Base-by-base conservation (phyloP, 1,140 invertebrate genomes). In the Drusus annulatus region DNA sequence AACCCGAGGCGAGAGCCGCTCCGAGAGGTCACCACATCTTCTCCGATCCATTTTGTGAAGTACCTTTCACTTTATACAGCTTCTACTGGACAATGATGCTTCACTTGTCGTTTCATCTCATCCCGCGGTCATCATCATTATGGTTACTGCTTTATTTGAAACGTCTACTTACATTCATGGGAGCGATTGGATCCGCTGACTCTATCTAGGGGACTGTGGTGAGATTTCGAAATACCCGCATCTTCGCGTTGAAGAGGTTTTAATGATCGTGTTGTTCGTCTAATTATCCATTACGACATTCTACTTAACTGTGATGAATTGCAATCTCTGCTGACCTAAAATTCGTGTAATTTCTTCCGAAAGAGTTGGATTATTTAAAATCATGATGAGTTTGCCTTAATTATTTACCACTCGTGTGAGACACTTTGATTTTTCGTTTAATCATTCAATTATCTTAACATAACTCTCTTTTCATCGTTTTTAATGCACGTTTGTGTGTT, bases 21-120 rank as follows among this genome's bases (percentile, higher is more conserved):
- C n/a, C 68, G 45, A 71, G 68, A 71, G 68, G 68, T 71, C 68
- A 71, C 16, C 36, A 25, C 68, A 25, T 51, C 68, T 71, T 51
- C 68, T 71, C 68, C 25, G 45, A 50, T 51, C 68, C 68, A 71
- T 51, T 52, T 65, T 6, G 62, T 65, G 23, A 15, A 21, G 56
- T 60, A n/a, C 68, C 68, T 71, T 71, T 71, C 68, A 71, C 68
- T 71, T 71, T 23, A 19, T 52, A 13, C 45, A 16, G 23, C 63
- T 36, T 45, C 28, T 36, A n/a, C 28, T 31, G 25, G 63, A 68
- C 63, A 19, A 25, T 21, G 36, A 21, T 17, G n/a, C n/a, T n/a
- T n/a, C n/a, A 19, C 17, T 51, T 25, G 17, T 2, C 50, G 25
- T 54, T 23, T 71, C 45, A 52, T 51, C 45, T 23, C 45, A 52